These are phyloP conservation scores for Pantherophis alleghaniensis DNA, from an alignment of 2,797 vertebrate genomes.

Conservation along the genomic window DNA sequence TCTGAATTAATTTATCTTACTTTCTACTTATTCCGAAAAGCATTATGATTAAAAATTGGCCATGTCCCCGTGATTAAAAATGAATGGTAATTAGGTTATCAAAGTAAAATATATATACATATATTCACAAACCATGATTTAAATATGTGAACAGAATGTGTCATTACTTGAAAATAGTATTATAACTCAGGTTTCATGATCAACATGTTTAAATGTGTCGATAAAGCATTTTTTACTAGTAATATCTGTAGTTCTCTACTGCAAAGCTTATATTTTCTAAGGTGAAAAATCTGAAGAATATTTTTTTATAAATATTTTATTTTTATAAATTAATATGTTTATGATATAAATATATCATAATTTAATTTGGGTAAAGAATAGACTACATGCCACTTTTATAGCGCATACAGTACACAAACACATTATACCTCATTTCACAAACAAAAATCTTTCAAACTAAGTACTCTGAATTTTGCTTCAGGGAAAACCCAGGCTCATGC, in stretches of 20 bases:
- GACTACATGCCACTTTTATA: background rate
- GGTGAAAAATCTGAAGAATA: background rate
- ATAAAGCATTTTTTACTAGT: background rate
- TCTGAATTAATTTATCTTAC: background rate
- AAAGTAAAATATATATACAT: background rate
- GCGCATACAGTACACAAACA: background rate
- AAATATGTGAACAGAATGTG: background rate
- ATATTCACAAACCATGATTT: background rate
- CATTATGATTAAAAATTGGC: background rate
- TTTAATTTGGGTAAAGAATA: background rate
- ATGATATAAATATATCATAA: background rate
- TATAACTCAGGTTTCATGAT: background rate
- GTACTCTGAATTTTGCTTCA: background rate
- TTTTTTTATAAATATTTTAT: background rate
- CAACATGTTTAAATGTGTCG: background rate
- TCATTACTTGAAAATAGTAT: background rate
- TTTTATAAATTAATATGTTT: background rate
- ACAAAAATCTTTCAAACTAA: background rate
- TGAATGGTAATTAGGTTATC: background rate
- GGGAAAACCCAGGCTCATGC: background rate
- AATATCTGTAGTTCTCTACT: background rate
- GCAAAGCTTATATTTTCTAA: background rate
- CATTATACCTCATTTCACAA: background rate
- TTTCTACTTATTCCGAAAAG: background rate
- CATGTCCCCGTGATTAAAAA: background rate